Evolutionary conservation across 2,113 vertebrate genomes (phyloP).

Genomic region (Entomyzon cyanotis): DNA sequence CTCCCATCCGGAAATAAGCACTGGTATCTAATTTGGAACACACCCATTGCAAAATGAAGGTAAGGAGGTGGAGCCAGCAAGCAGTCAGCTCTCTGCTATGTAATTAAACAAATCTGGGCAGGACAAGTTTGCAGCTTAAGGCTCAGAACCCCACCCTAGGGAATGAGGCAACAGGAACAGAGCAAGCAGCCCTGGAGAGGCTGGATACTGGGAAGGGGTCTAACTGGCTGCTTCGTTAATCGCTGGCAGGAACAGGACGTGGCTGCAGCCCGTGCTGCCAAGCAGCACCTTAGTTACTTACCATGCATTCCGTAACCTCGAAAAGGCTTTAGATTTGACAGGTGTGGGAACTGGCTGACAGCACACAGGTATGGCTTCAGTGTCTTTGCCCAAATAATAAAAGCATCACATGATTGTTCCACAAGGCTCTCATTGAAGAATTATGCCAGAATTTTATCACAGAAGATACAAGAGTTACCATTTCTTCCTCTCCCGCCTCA

Average conservation of each 20-base stretch:
- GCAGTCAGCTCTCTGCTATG: slow-evolving; percentile 53
- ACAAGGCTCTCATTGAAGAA: neutral
- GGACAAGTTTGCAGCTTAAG: slow-evolving; percentile 32
- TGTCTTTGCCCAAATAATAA: neutral
- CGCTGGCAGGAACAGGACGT: neutral
- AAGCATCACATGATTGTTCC: neutral
- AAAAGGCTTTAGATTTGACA: neutral
- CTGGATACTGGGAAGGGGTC: neutral
- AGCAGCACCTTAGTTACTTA: neutral
- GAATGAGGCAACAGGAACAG: slow-evolving; percentile 39
- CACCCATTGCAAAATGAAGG: slow-evolving; percentile 32
- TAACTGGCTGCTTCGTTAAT: neutral
- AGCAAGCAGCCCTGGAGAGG: slow-evolving; percentile 1
- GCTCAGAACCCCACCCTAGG: slow-evolving; percentile 53
- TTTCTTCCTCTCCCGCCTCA: neutral
- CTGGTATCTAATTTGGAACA: slow-evolving; percentile 18
- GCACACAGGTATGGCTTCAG: neutral
- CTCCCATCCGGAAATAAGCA: slow-evolving; percentile 7
- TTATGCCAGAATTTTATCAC: neutral
- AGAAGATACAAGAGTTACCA: neutral
- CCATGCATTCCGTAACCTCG: fast-evolving
- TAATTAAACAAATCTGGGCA: slow-evolving; percentile 66
- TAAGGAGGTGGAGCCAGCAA: slow-evolving; percentile 19
- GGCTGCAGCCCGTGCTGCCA: neutral
- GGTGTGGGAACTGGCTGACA: neutral